phyloP scores from a whole-genome alignment of 2,113 vertebrate species.

The Laticauda colubrina region DNA sequence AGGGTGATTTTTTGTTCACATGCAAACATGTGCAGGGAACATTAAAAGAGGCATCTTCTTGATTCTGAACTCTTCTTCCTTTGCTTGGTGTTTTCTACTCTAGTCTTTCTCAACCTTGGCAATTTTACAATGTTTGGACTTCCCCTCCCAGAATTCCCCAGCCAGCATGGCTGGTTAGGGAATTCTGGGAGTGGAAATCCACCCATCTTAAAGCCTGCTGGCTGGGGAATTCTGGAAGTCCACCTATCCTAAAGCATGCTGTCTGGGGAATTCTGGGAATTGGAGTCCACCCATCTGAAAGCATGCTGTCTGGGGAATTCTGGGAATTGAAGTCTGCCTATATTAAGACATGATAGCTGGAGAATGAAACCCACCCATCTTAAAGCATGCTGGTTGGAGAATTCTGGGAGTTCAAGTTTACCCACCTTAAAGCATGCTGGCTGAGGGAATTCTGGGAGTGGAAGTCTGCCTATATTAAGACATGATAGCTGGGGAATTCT shows the following conservation, averaged over 20 bases:
- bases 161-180: neutral
- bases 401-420: neutral
- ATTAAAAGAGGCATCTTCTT: neutral
- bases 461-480: no score
- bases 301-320: neutral
- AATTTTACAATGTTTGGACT: neutral
- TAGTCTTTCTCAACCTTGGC: neutral
- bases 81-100: neutral
- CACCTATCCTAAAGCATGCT: rapidly evolving
- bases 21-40: neutral
- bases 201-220: no score
- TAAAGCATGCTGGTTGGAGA: neutral
- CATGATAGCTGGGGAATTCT: no score
- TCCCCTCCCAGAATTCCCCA: neutral
- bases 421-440: neutral
- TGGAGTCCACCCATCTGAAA: rapidly evolving
- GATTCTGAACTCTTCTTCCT: neutral
- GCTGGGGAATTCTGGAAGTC: neutral
- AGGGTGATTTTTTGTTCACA: neutral
- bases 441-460: neutral
- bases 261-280: neutral
- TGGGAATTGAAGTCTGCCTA: rapidly evolving
- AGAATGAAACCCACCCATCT: neutral
- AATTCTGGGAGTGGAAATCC: neutral
- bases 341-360: rapidly evolving